Conservation (phyloP, 1,140 invertebrate species). For the Semibalanus balanoides region DNA sequence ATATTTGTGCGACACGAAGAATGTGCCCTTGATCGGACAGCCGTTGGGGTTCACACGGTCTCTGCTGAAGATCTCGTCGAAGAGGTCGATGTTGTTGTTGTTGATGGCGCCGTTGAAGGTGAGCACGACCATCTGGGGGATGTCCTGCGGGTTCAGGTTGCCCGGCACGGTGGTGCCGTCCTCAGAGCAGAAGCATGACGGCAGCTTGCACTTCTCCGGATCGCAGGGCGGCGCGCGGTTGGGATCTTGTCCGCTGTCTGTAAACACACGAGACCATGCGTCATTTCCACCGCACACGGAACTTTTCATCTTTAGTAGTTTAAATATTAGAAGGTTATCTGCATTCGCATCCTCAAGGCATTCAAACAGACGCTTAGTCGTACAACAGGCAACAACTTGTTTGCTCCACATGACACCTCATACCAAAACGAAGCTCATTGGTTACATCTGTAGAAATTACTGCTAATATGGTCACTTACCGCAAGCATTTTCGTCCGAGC, state of each 20-base stretch:
- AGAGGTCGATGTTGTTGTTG: slow-evolving; percentile 89
- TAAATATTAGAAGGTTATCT: too few species aligned
- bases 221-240: slow-evolving; percentile 84
- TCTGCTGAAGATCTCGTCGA: slow-evolving; percentile 84
- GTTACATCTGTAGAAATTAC: too few species aligned
- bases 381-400: too few species aligned
- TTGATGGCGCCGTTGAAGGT: slow-evolving; percentile 94
- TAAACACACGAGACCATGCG: not conserved
- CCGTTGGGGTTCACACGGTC: slow-evolving; percentile 89
- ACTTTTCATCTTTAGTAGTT: too few species aligned
- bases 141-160: slow-evolving; percentile 30
- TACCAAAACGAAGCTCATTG: too few species aligned
- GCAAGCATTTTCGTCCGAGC: slow-evolving; percentile 81
- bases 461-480: slow-evolving; percentile 35
- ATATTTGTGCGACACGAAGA: slow-evolving; percentile 95
- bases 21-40: slow-evolving; percentile 91
- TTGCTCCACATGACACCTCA: too few species aligned
- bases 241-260: slow-evolving; percentile 87
- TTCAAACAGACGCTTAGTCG: too few species aligned
- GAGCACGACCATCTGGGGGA: slow-evolving; percentile 92
- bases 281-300: not conserved
- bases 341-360: too few species aligned
- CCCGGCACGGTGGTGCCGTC: slow-evolving; percentile 74
- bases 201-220: slow-evolving; percentile 67
- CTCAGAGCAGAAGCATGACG: slow-evolving; percentile 92